Evolutionary conservation across 2,888 invertebrate species (phyloP), one percentile per base, ranked within the genome.

Genomic region (Allophyes oxyacanthae): DNA sequence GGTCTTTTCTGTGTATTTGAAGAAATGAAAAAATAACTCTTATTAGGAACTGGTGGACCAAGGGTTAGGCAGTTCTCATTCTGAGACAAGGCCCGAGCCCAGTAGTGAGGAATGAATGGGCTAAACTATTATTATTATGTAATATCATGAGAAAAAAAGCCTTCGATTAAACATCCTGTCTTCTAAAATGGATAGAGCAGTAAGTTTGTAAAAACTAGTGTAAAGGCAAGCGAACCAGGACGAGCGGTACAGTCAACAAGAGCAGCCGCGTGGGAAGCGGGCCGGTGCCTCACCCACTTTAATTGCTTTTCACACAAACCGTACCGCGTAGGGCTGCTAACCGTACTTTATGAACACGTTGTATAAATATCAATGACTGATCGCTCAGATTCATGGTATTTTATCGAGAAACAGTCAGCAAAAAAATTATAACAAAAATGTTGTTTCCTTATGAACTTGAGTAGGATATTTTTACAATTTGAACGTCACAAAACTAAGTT

Each of bases 191-290:
- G 33, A 20, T 38, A 53, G 8, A 25, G 25, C 33, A 48, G 52
- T 40, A 36, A 54, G 52, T 48, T 57, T 48, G 57, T 67, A 61
- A 68, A 75, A 72, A 69, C 61, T 68, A 65, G 64, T 63, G 55
- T 68, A 70, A 67, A 65, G 61, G 48, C 58, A 65, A 61, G 57
- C 53, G 59, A 82, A 82, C 72, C 81, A 81, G 86, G 83, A 81
- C 83, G 77, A 80, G 79, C 79, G 72, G 78, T 81, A 81, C 77
- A 68, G 82, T 67, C 75, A 63, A 66, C 72, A 72, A 63, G 54
- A 70, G 74, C 72, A 71, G 43, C 67, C 60, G 75, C 88, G 89
- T 89, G 89, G 84, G 89, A 89, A 89, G 83, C 79, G 63, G 85
- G 86, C 72, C 85, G 76, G 51, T 50, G 66, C 75, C 75, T 82